phyloP scores from a whole-genome alignment of 2,113 vertebrate species.

The Pagrus major region DNA sequence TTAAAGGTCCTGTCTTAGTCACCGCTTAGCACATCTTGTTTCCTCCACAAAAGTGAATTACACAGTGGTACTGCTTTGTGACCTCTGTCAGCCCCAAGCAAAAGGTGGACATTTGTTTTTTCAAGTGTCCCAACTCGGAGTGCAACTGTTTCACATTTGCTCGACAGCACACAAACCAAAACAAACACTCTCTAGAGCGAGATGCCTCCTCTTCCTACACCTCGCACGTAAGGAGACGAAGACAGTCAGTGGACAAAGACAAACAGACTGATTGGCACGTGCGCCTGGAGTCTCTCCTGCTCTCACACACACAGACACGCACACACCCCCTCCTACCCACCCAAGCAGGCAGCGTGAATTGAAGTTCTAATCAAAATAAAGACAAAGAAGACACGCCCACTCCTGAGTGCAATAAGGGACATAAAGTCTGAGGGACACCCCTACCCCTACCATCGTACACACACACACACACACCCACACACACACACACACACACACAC shows the following conservation, averaged over 20 bases:
- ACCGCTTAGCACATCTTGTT: background rate
- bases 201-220: constrained; percentile 63
- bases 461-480: constrained; percentile 17
- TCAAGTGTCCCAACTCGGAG: constrained; percentile 54
- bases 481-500: constrained; percentile 44
- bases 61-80: constrained; percentile 19
- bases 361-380: constrained; percentile 80
- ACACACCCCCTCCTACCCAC: constrained; percentile 30
- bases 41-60: constrained; percentile 14
- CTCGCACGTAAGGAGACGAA: constrained; percentile 37
- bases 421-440: constrained; percentile 71
- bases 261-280: constrained; percentile 51
- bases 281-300: background rate
- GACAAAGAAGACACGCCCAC: constrained; percentile 70
- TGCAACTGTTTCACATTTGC: constrained; percentile 68
- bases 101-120: constrained; percentile 75
- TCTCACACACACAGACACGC: constrained; percentile 1
- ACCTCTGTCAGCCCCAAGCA: constrained; percentile 48
- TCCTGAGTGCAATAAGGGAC: constrained; percentile 73
- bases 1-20: background rate
- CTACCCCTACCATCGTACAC: constrained; percentile 1
- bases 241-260: constrained; percentile 59
- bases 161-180: constrained; percentile 45
- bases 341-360: constrained; percentile 45
- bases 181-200: constrained; percentile 35